phyloP scores from a whole-genome alignment of 2,113 vertebrate genomes.

The Heterochromis multidens region DNA sequence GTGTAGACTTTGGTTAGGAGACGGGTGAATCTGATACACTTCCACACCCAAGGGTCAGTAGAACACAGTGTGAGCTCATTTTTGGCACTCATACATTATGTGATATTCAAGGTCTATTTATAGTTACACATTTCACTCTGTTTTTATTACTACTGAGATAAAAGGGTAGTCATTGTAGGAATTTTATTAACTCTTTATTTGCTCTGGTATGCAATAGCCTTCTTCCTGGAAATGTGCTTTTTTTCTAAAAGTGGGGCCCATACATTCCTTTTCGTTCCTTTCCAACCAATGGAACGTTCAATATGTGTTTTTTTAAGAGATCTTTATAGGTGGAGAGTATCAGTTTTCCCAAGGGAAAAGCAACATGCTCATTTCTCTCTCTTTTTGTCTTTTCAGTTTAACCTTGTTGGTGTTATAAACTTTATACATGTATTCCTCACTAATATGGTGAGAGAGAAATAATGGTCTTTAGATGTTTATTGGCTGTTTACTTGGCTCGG shows the following conservation, averaged over 20 bases:
- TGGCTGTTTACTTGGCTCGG: background rate
- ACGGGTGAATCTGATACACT: constrained; percentile 7
- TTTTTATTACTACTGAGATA: constrained; percentile 23
- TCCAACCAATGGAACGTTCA: constrained; percentile 25
- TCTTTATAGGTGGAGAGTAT: constrained; percentile 33
- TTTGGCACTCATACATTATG: constrained; percentile 5
- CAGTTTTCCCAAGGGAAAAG: background rate
- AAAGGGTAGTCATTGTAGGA: background rate
- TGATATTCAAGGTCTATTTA: constrained; percentile 52
- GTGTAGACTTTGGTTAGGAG: background rate
- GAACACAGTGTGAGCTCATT: constrained; percentile 28
- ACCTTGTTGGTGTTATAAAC: background rate
- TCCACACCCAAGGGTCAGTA: constrained; percentile 26
- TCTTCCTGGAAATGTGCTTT: constrained; percentile 1
- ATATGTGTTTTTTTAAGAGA: background rate
- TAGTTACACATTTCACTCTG: constrained; percentile 14
- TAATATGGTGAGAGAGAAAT: background rate
- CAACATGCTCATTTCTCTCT: background rate
- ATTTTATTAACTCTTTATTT: constrained; percentile 17
- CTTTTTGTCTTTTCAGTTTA: background rate
- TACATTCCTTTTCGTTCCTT: constrained; percentile 17
- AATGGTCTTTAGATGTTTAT: background rate
- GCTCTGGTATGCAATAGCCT: constrained; percentile 6
- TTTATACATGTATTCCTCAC: background rate
- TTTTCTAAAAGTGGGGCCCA: constrained; percentile 11